Evolutionary conservation across 2,113 vertebrate genomes (phyloP).

Genomic region (Galemys pyrenaicus): DNA sequence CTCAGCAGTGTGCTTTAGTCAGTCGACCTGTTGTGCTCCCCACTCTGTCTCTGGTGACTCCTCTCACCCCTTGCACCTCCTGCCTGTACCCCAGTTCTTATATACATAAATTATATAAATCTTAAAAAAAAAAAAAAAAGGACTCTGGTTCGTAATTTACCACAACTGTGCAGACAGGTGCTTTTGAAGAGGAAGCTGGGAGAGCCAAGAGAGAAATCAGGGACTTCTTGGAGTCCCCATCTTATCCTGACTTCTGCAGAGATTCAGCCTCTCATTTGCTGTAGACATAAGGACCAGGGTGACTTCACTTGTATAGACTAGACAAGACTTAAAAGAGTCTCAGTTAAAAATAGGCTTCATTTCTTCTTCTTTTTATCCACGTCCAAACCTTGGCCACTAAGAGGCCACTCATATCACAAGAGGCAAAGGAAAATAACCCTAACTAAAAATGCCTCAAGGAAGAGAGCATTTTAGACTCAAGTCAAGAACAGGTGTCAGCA

Average conservation of each 20-base stretch:
- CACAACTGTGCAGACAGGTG: background rate
- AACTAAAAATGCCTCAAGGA: background rate
- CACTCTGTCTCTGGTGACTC: too few species aligned
- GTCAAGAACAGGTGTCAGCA: background rate
- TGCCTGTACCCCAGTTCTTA: too few species aligned
- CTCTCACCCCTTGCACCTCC: too few species aligned
- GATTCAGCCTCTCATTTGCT: background rate
- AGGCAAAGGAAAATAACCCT: constrained; percentile 21
- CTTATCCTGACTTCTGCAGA: background rate
- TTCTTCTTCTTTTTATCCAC: background rate
- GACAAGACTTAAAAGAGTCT: background rate
- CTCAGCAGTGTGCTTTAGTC: too few species aligned
- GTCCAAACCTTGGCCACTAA: background rate
- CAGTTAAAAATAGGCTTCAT: background rate
- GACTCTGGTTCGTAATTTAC: background rate
- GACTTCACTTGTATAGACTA: constrained; percentile 2
- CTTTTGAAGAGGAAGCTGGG: background rate
- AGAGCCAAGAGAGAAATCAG: background rate
- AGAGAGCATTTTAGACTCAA: background rate
- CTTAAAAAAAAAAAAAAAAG: background rate
- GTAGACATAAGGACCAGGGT: background rate
- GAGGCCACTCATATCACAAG: background rate
- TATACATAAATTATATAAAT: too few species aligned
- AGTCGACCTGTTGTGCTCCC: too few species aligned
- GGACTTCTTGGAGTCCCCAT: background rate